Base-by-base conservation (phyloP, 2,888 invertebrate genomes). In the Psococerastis gibbosa region DNA sequence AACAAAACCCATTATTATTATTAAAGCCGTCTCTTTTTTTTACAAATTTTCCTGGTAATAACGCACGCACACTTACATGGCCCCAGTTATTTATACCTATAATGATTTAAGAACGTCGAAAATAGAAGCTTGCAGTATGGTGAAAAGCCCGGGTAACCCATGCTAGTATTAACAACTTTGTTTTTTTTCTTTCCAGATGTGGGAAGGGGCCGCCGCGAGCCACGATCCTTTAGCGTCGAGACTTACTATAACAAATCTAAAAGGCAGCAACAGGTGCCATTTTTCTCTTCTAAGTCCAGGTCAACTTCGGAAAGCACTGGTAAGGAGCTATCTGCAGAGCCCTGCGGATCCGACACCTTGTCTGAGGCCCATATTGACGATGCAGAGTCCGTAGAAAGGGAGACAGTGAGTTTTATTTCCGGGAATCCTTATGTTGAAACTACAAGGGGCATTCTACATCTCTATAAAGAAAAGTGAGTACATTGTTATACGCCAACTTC, bases 391-490 rank as follows among this genome's bases (percentile, higher is more conserved):
- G 38, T 32, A 20, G 44, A 32, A 11, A 35, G 41, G 20, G 46
- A 49, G 23, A 41, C 46, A 8, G 48, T 54, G 5, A 48, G 47
- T 22, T 55, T 55, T 45, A 49, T 87, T 53, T 91, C 87, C 53
- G 98, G 98, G 3, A 99, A 99, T 67, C 97, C 95, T 1, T 78
- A 83, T 54, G 89, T 97, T 1, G 97, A 99, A 64, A 80, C 91
- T 27, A 94, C 94, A 0, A 89, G 91, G 60, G 98, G 98, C 32
- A 80, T 98, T 38, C 66, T 99, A 46, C 98, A 98, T 69, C 68
- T 98, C 16, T 97, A 91, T 60, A 97, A 95, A 60, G 92, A 95
- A 61, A 89, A 92, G 94, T 94, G 64, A 64, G 73, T 64, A 49
- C 38, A 32, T 43, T 32, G 32, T 43, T 17, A 41, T 20, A 27